A percentile compares a stretch with the other conserved stretches of the same genome.
These are phyloP conservation scores for Bubo blakistoni DNA, from an alignment of 2,113 vertebrate genomes.

Conservation along the genomic window DNA sequence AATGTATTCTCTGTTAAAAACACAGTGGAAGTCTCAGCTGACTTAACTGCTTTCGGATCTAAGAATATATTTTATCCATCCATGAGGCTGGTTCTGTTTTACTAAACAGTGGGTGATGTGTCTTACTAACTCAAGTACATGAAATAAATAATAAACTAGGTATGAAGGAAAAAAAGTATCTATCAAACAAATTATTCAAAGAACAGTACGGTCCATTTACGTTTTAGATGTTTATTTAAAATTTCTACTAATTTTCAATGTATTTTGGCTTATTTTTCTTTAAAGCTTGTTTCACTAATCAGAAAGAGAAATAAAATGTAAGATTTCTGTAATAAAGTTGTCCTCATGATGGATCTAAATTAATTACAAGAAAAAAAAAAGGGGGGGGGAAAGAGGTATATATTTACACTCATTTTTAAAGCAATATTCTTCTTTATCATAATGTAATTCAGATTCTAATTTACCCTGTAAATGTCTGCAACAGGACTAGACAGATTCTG, in stretches of 20 bases:
- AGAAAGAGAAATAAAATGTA: background rate
- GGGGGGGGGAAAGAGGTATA: fast-evolving
- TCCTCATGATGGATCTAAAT: background rate
- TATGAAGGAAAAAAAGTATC: background rate
- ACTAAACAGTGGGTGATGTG: background rate
- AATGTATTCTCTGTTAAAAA: background rate
- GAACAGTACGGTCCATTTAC: background rate
- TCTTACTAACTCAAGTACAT: background rate
- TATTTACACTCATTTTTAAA: background rate
- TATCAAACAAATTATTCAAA: background rate
- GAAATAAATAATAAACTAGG: background rate
- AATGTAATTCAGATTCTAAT: background rate
- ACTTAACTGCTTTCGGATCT: background rate
- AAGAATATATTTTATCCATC: background rate
- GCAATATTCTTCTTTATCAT: background rate
- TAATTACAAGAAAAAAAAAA: background rate
- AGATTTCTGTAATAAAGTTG: background rate
- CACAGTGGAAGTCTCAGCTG: background rate
- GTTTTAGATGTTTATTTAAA: background rate
- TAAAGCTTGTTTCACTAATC: background rate
- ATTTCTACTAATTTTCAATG: background rate
- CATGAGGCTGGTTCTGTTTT: background rate
- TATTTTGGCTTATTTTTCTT: background rate
- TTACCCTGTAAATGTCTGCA: background rate
- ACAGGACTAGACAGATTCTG: background rate